A percentile compares a stretch with the other conserved stretches of the same genome.
phyloP scores from a whole-genome alignment of 2,113 vertebrate species.

The Saiga tatarica region DNA sequence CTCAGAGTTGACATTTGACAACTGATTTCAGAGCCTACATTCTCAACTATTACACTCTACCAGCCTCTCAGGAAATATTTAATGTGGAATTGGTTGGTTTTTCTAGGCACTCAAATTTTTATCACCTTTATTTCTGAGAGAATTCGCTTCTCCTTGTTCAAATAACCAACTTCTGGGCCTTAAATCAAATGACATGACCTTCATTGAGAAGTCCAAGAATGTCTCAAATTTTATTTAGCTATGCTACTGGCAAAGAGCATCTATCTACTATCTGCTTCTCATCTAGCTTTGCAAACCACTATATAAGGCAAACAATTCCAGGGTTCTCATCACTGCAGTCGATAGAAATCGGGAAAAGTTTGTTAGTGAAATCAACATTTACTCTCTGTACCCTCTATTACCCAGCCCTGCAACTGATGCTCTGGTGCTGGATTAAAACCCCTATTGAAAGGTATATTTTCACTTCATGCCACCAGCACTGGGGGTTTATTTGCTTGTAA shows the following conservation, averaged over 20 bases:
- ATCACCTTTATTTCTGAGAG: background rate
- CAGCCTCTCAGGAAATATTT: background rate
- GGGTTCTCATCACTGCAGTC: accelerated
- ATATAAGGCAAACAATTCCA: background rate
- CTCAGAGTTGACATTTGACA: accelerated
- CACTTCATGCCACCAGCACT: no score
- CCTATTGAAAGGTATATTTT: accelerated
- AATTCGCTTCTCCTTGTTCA: background rate
- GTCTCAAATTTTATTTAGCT: background rate
- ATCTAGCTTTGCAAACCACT: accelerated
- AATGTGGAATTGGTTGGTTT: background rate
- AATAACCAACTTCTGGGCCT: background rate
- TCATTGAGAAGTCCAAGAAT: background rate
- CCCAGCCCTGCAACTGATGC: background rate
- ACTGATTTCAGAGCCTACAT: background rate
- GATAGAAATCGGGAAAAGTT: background rate
- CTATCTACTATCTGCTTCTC: background rate
- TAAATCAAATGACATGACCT: background rate
- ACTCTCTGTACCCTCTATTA: background rate
- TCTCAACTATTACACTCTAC: no score
- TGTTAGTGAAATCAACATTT: accelerated
- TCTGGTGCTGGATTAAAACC: background rate
- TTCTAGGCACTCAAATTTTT: background rate
- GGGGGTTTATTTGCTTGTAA: background rate
- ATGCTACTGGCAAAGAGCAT: background rate